Evolutionary conservation across 2,888 invertebrate genomes (phyloP), one percentile per base, ranked within the genome.

Genomic region (Pseudoips prasinana): DNA sequence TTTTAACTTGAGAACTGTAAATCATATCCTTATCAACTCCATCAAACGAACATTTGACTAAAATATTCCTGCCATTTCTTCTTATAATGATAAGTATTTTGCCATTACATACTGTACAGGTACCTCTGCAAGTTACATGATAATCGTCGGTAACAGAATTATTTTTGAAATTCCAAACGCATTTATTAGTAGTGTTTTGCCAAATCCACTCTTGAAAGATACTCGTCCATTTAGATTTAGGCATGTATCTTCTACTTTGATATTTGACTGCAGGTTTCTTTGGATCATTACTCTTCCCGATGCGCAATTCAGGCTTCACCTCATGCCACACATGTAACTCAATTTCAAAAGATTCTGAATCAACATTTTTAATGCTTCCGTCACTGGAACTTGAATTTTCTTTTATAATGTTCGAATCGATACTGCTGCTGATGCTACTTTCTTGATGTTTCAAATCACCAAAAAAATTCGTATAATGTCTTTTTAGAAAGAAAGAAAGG

Each of bases 141-240:
- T 37, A 37, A 37, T 37, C 24, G 10, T 37, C 36, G 6, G 10
- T 37, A 20, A 31, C 31, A 20, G 14, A 10, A 14, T 19, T 31
- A 11, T 27, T 9, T 19, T 37, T 37, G 22, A 37, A 37, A 24
- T 8, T 19, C 31, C 36, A 37, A 11, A 31, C 20, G 11, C 31
- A 31, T 27, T 28, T 14, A 20, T 31, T 37, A 28, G 7, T 31
- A 3, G 30, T 37, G 18, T 37, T n/a, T 18, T 27, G 31, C 36
- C 36, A 37, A 31, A 37, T 23, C 23, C 10, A 23, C 10, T 23
- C 23, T 10, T 10, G 7, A 6, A 23, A 10, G 10, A 10, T 30
- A 23, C 10, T 23, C 7, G 3, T 23, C 23, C 23, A 23, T 10
- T 23, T 23, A 10, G 2, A 9, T 10, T 23, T 23, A n/a, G n/a